phyloP scores from a whole-genome alignment of 2,797 vertebrate species.

The Sebastiscus albofasciatus region DNA sequence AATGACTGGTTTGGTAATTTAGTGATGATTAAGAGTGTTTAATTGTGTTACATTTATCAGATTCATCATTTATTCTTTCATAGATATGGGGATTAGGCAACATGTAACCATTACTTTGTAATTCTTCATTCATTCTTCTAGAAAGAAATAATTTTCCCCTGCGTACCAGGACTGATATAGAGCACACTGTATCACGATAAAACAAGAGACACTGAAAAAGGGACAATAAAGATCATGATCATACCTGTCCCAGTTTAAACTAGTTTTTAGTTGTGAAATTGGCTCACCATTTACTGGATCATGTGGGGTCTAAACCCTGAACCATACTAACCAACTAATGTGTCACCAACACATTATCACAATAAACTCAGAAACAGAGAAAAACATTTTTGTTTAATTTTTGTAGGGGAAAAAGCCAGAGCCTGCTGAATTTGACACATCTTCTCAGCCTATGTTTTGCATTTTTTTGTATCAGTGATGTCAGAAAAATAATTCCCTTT shows the following conservation, averaged over 20 bases:
- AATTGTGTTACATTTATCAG: background rate
- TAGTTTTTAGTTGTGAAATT: background rate
- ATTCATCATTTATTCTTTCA: background rate
- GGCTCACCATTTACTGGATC: background rate
- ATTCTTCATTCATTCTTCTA: background rate
- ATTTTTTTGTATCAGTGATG: background rate
- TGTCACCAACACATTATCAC: background rate
- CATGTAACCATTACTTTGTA: background rate
- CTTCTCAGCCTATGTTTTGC: background rate
- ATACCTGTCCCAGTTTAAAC: background rate
- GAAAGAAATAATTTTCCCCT: background rate
- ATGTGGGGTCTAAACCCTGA: background rate
- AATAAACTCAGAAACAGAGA: background rate
- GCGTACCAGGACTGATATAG: background rate
- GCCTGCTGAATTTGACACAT: background rate
- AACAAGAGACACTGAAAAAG: background rate
- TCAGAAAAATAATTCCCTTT: background rate
- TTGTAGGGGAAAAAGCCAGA: background rate
- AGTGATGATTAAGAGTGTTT: background rate
- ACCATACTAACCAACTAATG: background rate
- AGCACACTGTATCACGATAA: background rate
- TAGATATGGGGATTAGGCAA: background rate
- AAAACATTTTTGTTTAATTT: background rate
- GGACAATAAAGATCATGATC: background rate
- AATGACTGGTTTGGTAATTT: background rate